Evolutionary conservation across 2,888 invertebrate species (phyloP).

Genomic region (Helicoverpa assulta): DNA sequence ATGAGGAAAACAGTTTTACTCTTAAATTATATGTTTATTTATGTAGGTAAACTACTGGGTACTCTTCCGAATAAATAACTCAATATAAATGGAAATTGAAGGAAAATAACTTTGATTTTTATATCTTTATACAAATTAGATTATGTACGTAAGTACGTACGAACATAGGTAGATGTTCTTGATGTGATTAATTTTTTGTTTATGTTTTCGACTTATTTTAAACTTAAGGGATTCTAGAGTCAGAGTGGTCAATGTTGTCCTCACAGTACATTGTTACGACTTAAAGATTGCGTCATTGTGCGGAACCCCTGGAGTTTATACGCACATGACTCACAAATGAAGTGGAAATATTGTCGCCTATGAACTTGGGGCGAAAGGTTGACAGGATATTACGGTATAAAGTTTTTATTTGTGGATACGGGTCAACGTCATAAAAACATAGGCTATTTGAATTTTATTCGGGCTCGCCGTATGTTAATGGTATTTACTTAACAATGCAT

Average conservation of each 20-base stretch:
- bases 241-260: slow-evolving; percentile 45
- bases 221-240: slow-evolving; percentile 45
- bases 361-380: slow-evolving; percentile 32
- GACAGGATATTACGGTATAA: slow-evolving; percentile 31
- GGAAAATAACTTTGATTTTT: background rate
- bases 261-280: slow-evolving; percentile 42
- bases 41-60: slow-evolving; percentile 2
- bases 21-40: slow-evolving; percentile 12
- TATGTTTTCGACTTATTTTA: slow-evolving; percentile 45
- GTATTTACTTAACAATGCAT: slow-evolving; percentile 54
- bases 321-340: slow-evolving; percentile 47
- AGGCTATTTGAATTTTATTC: slow-evolving; percentile 47
- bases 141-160: background rate
- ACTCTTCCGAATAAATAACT: slow-evolving; percentile 3
- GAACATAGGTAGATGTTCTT: too few species aligned
- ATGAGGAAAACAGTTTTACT: slow-evolving; percentile 17
- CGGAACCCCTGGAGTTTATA: slow-evolving; percentile 32
- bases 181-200: background rate
- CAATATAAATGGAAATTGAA: background rate
- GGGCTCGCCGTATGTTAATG: slow-evolving; percentile 40
- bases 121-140: background rate
- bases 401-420: slow-evolving; percentile 32
- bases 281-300: slow-evolving; percentile 49
- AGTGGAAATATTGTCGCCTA: slow-evolving; percentile 38
- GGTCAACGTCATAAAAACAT: slow-evolving; percentile 53